Evolutionary conservation across 2,888 invertebrate genomes (phyloP), one percentile per base, ranked within the genome.

Genomic region (Drosophila robusta): DNA sequence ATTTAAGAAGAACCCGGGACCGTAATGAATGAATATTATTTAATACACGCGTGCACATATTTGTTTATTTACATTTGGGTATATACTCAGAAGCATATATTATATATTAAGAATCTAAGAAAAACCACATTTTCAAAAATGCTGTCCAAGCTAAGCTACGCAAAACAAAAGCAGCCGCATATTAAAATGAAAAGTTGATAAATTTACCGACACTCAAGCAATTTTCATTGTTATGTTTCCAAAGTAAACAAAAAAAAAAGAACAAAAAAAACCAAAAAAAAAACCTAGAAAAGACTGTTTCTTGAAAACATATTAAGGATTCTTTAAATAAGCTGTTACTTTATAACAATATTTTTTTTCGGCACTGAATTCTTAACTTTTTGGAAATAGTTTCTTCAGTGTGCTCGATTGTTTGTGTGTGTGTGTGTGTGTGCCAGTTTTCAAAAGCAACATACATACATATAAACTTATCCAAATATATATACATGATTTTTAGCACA

Each of bases 181-280:
- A 22, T 41, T 34, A 1, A 41, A 52, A 44, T 44, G 36, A 42
- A 46, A 52, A 38, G 9, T 32, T 49, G 16, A 36, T 14, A 29
- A 47, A 56, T 36, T 29, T 29, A 61, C 54, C 5, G 42, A 36
- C 74, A 78, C 55, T 69, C 44, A 58, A 71, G 51, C 66, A 66
- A 75, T 65, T 72, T 79, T 61, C 65, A 58, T 50, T 70, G 67
- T 70, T 79, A 82, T 76, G 70, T 82, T 85, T 75, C 41, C 46
- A 77, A 75, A 67, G 68, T 76, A 61, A 85, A 76, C 66, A 80
- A 78, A 77, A 75, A 64, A 41, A 26, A 52, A 32, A 29, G 8
- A 29, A 29, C 7, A 29, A 56, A 14, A 44, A 26, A 46, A 67
- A 41, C 46, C 46, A 75, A 29, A 32, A 1, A 14, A 73, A 87